Evolutionary conservation across 2,113 vertebrate species (phyloP), one percentile per base, ranked within the genome.

Genomic region (Canis aureus): DNA sequence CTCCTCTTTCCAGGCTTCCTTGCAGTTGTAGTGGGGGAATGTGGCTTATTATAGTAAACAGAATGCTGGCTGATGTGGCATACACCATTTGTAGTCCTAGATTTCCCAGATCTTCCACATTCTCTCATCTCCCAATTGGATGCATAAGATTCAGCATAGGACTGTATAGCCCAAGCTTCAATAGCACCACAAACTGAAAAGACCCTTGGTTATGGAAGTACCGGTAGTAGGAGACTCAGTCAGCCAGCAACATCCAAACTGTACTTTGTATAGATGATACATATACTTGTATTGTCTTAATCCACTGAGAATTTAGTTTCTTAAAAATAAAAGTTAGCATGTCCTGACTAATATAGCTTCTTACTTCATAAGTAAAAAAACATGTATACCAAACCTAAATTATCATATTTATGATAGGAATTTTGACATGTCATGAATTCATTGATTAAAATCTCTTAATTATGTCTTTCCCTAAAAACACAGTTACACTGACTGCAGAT

Each of bases 361-460:
- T 23, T 92, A 62, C 2, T 91, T 76, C 32, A 55, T 23, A 25
- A 81, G 89, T 43, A 49, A 6, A 67, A 67, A 74, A 27, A 6
- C 4, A 67, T 57, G 0, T 43, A 2, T 32, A 60, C 22, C 11
- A 38, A 32, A 12, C n/a, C 22, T 92, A 89, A 79, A 86, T 87
- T 76, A 0, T 93, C 20, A 57, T 4, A 22, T 83, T 51, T 66
- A 25, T 62, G 11, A 55, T 62, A 82, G 60, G 4, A 79, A 66
- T 85, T 86, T 66, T 95, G 35, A 1, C 62, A 35, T 66, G 43
- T 20, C 62, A 76, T 67, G 3, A 74, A 5, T 90, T 89, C 32
- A 66, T 91, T 59, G 11, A 27, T 80, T 80, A 49, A 29, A 78
- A 22, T 83, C 73, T 97, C n/a, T 69, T n/a, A 96, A 76, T 86